Evolutionary conservation across 2,888 invertebrate genomes (phyloP).

Genomic region (Sphinx pinastri): DNA sequence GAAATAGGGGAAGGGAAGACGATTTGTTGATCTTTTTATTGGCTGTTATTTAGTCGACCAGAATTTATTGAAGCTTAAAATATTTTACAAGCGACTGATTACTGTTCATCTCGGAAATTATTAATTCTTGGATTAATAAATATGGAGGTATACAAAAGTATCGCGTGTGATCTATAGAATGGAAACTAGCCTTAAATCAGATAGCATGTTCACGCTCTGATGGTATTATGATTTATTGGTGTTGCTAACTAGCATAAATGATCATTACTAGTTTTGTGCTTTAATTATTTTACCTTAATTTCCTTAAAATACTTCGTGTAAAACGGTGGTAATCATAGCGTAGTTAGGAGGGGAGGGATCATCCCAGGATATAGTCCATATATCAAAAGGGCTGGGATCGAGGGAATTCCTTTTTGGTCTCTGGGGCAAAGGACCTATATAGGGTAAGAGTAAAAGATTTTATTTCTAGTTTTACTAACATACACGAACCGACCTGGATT

Average conservation of each 20-base stretch:
- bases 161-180: constrained; percentile 24
- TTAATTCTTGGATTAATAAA: neutral
- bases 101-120: neutral
- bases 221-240: neutral
- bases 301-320: too few relatives aligned
- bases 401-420: too few relatives aligned
- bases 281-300: too few relatives aligned
- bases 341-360: neutral
- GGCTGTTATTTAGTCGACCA: neutral
- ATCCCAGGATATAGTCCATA: too few relatives aligned
- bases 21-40: too few relatives aligned
- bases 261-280: neutral
- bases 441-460: neutral
- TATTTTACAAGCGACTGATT: too few relatives aligned
- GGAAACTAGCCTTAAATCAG: constrained; percentile 14
- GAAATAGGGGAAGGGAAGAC: too few relatives aligned
- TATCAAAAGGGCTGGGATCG: too few relatives aligned
- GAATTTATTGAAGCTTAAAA: too few relatives aligned
- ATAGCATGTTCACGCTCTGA: constrained; percentile 19
- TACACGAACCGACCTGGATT: constrained; percentile 65
- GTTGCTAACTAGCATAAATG: neutral
- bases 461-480: constrained; percentile 58
- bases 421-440: too few relatives aligned
- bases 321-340: too few relatives aligned
- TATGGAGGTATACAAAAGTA: neutral